Base-by-base conservation (phyloP, 1,140 invertebrate genomes). In the Leptopilina boulardi region DNA sequence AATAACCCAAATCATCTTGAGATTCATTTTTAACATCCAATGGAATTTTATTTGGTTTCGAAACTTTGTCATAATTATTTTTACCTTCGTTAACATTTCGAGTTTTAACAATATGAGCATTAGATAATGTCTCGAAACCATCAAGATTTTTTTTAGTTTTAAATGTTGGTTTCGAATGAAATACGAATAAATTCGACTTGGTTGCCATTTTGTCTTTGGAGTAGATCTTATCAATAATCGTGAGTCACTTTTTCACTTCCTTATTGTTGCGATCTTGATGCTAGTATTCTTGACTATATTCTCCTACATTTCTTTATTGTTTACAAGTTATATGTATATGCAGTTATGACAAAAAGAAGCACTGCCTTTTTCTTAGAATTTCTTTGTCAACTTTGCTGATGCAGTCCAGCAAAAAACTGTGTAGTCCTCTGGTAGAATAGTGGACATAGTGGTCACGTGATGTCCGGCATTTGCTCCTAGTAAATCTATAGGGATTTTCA, bases 231-330 rank as follows among this genome's bases (percentile, higher is more conserved):
- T 91, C 91, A 42, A 85, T 89, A 21, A 91, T 89, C 0, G 88
- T 89, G 15, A 86, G 59, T 71, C 82, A 74, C 42, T 85, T 77
- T 71, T 84, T 77, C 26, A 77, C 70, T 8, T 81, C 23, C 15
- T 86, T 84, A 13, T 86, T 87, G 11, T 84, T 83, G n/a, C n/a
- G 0, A 88, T 44, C 59, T 85, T 87, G 3, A 88, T 88, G 2
- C 88, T 88, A 71, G 88, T 89, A 54, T 90, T 86, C 4, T 90
- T 78, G 1, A 84, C 84, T n/a, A n/a, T n/a, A 19, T 91, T 86
- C 56, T 91, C 89, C 66, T 90, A 85, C 89, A 91, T 91, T 42
- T 86, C 90, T 34, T 89, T 89, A 41, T 87, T 86, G 5, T 89
- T 79, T 26, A 91, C 88, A 21, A 88, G 74, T 41, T 91, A n/a